Evolutionary conservation across 2,888 invertebrate species (phyloP), one percentile per base, ranked within the genome.

Genomic region (Andrena minutula): DNA sequence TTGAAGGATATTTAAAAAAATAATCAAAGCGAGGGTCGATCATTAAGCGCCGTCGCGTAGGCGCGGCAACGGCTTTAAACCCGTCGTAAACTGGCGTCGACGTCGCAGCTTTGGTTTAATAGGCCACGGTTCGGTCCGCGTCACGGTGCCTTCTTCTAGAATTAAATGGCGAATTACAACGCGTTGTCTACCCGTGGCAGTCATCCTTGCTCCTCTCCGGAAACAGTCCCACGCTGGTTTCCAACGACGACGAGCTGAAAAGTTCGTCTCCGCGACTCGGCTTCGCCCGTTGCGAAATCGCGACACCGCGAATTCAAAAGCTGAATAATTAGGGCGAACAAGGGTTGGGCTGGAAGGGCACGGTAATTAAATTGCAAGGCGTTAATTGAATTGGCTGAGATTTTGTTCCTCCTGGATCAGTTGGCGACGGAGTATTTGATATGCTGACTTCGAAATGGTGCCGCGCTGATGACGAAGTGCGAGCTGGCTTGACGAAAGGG

Each of bases 111-210:
- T 68, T 71, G 56, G 49, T 82, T 78, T 75, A 82, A 82, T 75
- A 82, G 72, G 74, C 71, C 75, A 72, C 68, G 71, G 60, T 75
- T 71, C 68, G 60, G 76, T 8, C 56, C 71, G 61, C 66, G 86
- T 83, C 75, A 85, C 83, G 86, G 83, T 75, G 58, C 32, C 84
- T 84, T 84, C 76, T 76, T 68, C 80, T 58, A 68, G 71, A 85
- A 83, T 85, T 75, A 83, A 83, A 86, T 70, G 20, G 76, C 83
- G 76, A 28, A 77, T 83, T 79, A 56, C 66, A 69, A 76, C 78
- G 76, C 53, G 77, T 69, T 26, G 35, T 47, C 35, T 28, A 26
- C 28, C 73, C 69, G 32, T 47, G 32, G 12, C 56, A n/a, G n/a
- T 23, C 58, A 41, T 56, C 51, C 66, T 64, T 16, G 68, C 61